These are phyloP conservation scores for Phylloscopus trochiloides DNA, from an alignment of 2,113 vertebrate species.

Conservation along the genomic window DNA sequence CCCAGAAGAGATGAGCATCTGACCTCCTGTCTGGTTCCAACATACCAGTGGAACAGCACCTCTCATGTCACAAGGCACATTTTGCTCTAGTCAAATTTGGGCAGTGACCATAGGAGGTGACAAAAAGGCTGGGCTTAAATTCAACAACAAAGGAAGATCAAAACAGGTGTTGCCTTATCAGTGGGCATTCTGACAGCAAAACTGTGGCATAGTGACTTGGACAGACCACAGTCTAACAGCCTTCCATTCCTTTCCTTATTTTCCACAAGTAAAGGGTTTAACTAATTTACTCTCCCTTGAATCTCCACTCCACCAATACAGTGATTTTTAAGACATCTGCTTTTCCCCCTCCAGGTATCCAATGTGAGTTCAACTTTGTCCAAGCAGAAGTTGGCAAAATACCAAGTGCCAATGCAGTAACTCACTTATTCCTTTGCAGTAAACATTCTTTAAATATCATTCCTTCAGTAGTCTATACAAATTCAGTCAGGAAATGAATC, in stretches of 20 bases:
- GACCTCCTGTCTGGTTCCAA: background rate
- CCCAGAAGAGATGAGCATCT: background rate
- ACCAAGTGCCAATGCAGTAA: background rate
- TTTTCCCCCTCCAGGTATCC: background rate
- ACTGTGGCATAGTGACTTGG: background rate
- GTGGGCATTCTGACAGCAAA: background rate
- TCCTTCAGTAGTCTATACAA: background rate
- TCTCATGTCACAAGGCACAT: background rate
- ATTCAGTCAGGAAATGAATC: background rate
- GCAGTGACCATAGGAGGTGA: background rate
- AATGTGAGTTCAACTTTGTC: background rate
- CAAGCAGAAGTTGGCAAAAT: background rate
- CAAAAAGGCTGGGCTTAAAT: background rate
- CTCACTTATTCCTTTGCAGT: background rate
- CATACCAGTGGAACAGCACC: background rate
- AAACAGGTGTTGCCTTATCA: background rate
- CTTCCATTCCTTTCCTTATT: background rate
- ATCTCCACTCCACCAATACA: background rate
- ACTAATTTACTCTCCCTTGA: background rate
- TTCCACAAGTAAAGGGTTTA: background rate
- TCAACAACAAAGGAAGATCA: background rate
- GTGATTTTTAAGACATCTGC: background rate
- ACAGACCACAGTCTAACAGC: background rate
- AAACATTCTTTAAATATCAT: background rate
- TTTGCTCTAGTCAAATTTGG: background rate